Evolutionary conservation across 2,113 vertebrate species (phyloP).

Genomic region (Calcarius ornatus): DNA sequence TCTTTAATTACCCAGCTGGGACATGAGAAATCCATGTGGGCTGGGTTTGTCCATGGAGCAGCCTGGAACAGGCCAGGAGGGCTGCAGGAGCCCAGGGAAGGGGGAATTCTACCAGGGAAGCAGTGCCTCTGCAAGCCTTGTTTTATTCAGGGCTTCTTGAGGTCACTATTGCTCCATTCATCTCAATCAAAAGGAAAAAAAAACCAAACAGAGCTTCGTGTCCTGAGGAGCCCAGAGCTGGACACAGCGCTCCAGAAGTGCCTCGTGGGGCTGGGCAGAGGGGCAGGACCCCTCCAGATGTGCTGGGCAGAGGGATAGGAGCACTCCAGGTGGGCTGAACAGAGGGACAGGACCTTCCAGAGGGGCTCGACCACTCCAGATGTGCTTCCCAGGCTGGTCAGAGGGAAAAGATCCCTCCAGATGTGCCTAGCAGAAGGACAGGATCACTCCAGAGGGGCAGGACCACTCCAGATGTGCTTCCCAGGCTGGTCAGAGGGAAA

Average conservation of each 20-base stretch:
- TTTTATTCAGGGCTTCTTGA: neutral
- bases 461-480: neutral
- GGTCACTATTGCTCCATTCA: accelerated
- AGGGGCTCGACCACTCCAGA: neutral
- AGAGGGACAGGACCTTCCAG: neutral
- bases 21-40: neutral
- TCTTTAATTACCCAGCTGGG: neutral
- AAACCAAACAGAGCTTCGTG: neutral
- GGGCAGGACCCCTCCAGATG: neutral
- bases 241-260: neutral
- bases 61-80: neutral
- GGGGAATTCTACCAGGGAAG: neutral
- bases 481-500: accelerated
- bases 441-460: neutral
- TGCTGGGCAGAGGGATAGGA: neutral
- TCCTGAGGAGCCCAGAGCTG: neutral
- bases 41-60: neutral
- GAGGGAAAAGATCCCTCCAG: neutral
- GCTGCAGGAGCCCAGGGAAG: neutral
- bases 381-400: neutral
- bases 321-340: neutral
- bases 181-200: accelerated
- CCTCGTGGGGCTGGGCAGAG: neutral
- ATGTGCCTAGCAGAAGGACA: neutral
- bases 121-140: accelerated